Evolutionary conservation across 2,888 invertebrate species (phyloP).

Genomic region (Ariolimax columbianus): DNA sequence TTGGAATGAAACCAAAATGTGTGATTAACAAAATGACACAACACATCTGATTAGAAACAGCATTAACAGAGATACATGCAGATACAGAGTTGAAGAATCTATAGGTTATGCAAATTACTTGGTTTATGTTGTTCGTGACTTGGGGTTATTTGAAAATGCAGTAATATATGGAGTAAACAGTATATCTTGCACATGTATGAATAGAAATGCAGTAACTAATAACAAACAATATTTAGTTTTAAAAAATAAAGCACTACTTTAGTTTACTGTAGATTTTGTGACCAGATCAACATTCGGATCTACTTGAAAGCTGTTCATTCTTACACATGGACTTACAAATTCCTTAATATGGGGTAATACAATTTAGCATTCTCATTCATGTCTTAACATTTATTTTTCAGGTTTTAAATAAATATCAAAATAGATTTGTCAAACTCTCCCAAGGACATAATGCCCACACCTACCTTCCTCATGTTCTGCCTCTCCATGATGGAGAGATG

Average conservation of each 20-base stretch:
- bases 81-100: background rate
- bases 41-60: conserved; percentile 18
- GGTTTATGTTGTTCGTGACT: background rate
- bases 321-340: background rate
- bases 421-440: background rate
- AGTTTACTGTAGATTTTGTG: background rate
- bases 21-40: conserved; percentile 20
- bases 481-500: conserved; percentile 88
- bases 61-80: conserved; percentile 28
- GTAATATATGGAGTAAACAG: conserved; percentile 14
- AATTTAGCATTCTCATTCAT: background rate
- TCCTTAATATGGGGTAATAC: background rate
- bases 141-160: conserved; percentile 24
- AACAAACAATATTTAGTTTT: background rate
- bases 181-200: background rate
- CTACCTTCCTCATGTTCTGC: conserved; percentile 79
- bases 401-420: background rate
- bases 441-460: background rate
- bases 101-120: background rate
- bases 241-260: background rate
- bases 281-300: background rate
- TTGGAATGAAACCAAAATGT: background rate
- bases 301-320: background rate
- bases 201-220: conserved; percentile 11
- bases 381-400: background rate